Evolutionary conservation across 2,888 invertebrate genomes (phyloP), one percentile per base, ranked within the genome.

Genomic region (Frankliniella intonsa): DNA sequence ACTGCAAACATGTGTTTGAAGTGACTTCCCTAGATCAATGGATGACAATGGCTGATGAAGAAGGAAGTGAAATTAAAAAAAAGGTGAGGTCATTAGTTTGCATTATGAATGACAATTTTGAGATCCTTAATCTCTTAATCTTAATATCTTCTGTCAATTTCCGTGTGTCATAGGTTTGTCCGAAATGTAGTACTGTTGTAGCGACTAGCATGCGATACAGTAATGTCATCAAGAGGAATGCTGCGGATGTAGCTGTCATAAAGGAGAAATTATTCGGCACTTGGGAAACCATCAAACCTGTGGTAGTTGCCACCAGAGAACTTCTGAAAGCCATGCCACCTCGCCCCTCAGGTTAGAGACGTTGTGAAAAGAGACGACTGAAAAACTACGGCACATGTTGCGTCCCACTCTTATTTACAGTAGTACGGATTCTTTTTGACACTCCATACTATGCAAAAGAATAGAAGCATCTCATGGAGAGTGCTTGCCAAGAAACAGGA

Each of bases 1-100:
- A 69, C 22, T 69, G 69, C 69, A 69, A 69, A 22, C 69, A 69
- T 22, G 9, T 69, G 69, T 69, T 69, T 22, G 69, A 69, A 69
- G 69, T 69, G n/a, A 69, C 69, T 22, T 19, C n/a, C 5, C 11
- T 69, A 10, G 69, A 69, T 22, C 5, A 10, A 10, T 69, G 69
- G 69, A 19, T 69, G 69, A 19, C 8, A 10, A 8, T 7, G 22
- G 10, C 5, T n/a, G 3, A 5, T 69, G 69, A 22, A 11, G 69
- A 69, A 5, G 22, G 0, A 5, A 22, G 5, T 10, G 22, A 22
- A 19, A 69, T 22, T 10, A 69, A 19, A 10, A 7, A 22, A 22
- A 69, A 69, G 11, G 69, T 19, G 11, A 22, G 19, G 7, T 17
- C 17, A 12, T 55, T 55, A 55, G 7, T 8, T 3, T 55, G 62